Conservation (phyloP, 2,797 vertebrate genomes). For the Periparus ater region DNA sequence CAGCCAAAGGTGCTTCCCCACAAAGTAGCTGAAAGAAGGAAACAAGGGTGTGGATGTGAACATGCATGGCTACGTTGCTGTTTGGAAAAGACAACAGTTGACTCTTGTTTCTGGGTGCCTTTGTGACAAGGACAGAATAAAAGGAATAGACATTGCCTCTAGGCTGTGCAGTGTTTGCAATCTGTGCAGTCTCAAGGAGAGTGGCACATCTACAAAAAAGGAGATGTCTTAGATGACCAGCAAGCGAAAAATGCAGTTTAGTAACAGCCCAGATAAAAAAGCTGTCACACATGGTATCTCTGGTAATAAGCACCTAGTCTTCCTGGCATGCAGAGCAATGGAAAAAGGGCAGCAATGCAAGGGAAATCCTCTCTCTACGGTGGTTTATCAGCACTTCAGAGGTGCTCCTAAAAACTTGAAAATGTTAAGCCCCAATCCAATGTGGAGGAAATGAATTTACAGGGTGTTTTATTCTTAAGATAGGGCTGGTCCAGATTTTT, state of each 20-base stretch:
- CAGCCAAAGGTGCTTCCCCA: too few relatives aligned
- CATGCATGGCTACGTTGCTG: too few relatives aligned
- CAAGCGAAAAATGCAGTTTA: background rate
- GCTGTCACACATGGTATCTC: rapidly evolving
- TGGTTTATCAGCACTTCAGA: background rate
- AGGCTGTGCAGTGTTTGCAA: background rate
- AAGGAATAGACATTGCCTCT: background rate
- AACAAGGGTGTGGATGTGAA: too few relatives aligned
- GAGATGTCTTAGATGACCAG: background rate
- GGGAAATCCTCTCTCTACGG: background rate
- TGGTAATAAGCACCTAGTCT: background rate
- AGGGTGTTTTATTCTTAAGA: too few relatives aligned
- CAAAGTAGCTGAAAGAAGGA: too few relatives aligned
- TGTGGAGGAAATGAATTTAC: too few relatives aligned
- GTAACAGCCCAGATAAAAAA: background rate
- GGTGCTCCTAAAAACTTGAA: too few relatives aligned
- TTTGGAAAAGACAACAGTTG: too few relatives aligned
- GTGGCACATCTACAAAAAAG: background rate
- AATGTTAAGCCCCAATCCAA: too few relatives aligned
- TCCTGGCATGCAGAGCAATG: background rate
- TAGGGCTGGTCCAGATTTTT: too few relatives aligned
- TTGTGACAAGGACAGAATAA: background rate
- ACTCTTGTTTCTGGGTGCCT: background rate
- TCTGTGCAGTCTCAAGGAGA: background rate
- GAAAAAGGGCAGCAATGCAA: background rate